Percentiles rank a stretch among this genome's conserved stretches.
These are phyloP conservation scores for Lysandra coridon DNA, from an alignment of 2,888 invertebrate genomes.

Conservation along the genomic window DNA sequence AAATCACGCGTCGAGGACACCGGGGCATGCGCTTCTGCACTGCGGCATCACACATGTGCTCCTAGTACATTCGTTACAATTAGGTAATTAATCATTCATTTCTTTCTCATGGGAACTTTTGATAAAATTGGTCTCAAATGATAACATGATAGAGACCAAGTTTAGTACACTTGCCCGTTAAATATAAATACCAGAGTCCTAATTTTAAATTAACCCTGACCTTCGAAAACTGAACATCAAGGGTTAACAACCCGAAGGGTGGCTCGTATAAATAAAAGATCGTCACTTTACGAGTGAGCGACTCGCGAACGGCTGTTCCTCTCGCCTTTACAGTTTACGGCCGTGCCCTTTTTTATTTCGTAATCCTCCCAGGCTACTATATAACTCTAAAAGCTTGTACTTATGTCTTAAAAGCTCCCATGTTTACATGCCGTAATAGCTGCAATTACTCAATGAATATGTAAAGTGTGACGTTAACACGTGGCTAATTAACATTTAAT, in stretches of 20 bases:
- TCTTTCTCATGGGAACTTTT: not conserved
- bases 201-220: constrained; percentile 63
- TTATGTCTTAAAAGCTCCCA: constrained; percentile 16
- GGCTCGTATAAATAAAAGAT: constrained; percentile 73
- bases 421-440: not conserved
- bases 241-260: constrained; percentile 73
- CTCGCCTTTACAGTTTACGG: constrained; percentile 30
- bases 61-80: not conserved
- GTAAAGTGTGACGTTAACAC: constrained; percentile 16
- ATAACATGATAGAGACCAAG: not conserved
- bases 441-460: constrained; percentile 18
- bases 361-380: constrained; percentile 18
- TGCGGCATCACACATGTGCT: constrained; percentile 56
- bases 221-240: constrained; percentile 59
- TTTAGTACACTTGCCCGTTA: not conserved
- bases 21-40: constrained; percentile 64
- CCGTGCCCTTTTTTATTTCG: constrained; percentile 51
- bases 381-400: not conserved
- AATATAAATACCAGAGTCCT: not conserved
- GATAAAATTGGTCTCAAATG: not conserved
- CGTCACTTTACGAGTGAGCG: constrained; percentile 58
- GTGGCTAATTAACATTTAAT: not conserved
- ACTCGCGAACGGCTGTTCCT: constrained; percentile 48
- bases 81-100: not conserved
- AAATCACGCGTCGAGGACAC: constrained; percentile 30